Percentiles rank a stretch among this genome's conserved stretches.
Evolutionary conservation across 2,888 invertebrate species (phyloP).

Genomic region (Melipona beecheii): DNA sequence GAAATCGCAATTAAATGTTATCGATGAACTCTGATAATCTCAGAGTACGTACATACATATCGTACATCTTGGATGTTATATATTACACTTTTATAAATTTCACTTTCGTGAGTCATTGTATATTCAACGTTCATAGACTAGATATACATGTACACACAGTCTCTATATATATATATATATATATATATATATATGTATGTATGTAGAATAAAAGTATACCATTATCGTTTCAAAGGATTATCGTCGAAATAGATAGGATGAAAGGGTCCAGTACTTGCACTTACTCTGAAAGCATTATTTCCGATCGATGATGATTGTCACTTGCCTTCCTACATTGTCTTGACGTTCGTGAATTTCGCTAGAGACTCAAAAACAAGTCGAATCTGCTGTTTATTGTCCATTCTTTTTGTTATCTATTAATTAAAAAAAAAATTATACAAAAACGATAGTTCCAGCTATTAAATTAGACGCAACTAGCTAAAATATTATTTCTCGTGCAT

Average conservation of each 20-base stretch:
- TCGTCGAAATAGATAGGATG: not conserved
- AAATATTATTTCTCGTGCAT: not conserved
- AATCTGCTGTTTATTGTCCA: not conserved
- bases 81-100: too few species aligned
- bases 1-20: too few species aligned
- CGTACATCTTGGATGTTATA: too few species aligned
- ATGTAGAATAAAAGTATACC: not conserved
- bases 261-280: not conserved
- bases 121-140: too few species aligned
- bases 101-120: too few species aligned
- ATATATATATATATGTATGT: too few species aligned
- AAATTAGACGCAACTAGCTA: not conserved
- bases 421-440: not conserved
- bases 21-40: too few species aligned
- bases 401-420: not conserved
- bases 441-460: not conserved
- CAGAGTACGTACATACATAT: too few species aligned
- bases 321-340: not conserved
- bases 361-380: not conserved
- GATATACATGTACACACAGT: too few species aligned
- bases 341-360: not conserved
- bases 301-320: slow-evolving; percentile 7
- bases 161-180: too few species aligned
- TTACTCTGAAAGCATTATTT: not conserved
- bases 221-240: slow-evolving; percentile 5